Conservation (phyloP, 1,140 invertebrate genomes). For the Apis cerana region DNA sequence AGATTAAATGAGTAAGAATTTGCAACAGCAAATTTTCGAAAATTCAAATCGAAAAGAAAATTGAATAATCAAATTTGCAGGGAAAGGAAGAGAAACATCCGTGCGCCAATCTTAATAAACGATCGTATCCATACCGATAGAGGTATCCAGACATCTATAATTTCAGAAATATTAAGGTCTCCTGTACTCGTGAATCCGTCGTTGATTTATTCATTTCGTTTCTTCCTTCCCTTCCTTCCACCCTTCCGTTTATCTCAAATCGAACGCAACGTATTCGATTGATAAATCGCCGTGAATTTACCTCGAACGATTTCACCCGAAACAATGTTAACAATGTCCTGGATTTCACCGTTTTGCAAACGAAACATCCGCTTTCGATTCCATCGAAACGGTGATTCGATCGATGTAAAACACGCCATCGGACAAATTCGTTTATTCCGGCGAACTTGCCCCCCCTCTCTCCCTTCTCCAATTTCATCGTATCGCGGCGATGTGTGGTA, state of each 20-base stretch:
- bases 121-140: too few species aligned
- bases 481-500: neutral
- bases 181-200: neutral
- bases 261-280: too few species aligned
- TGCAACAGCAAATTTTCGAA: too few species aligned
- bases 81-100: too few species aligned
- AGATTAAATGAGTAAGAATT: too few species aligned
- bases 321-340: too few species aligned
- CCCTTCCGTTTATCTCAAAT: neutral
- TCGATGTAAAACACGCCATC: neutral
- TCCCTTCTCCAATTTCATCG: neutral
- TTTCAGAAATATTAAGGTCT: neutral
- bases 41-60: too few species aligned
- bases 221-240: neutral
- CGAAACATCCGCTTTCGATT: too few species aligned
- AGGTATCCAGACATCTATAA: neutral
- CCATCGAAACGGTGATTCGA: neutral
- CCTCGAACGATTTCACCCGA: too few species aligned
- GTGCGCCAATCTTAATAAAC: neutral
- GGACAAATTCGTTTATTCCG: neutral
- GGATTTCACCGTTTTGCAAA: too few species aligned
- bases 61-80: neutral
- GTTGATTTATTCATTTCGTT: conserved; percentile 20
- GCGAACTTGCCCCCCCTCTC: neutral
- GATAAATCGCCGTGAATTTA: too few species aligned